phyloP scores from a whole-genome alignment of 2,888 invertebrate species.

The Nemoura dubitans region DNA sequence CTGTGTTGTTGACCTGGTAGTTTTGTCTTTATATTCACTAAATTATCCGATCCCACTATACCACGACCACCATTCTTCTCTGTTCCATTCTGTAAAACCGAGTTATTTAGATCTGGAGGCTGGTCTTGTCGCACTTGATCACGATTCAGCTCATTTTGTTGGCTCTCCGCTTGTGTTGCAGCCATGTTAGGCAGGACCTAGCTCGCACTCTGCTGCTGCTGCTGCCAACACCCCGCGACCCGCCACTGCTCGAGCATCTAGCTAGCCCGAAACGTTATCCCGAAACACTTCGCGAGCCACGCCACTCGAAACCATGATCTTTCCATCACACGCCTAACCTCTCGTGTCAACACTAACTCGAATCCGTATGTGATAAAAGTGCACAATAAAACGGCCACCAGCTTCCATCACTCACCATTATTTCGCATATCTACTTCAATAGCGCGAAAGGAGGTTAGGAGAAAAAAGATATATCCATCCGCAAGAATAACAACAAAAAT shows the following conservation, averaged over 20 bases:
- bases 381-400: conserved; percentile 58
- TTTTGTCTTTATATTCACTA: conserved; percentile 73
- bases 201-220: conserved; percentile 54
- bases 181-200: conserved; percentile 74
- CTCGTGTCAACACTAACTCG: conserved; percentile 48
- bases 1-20: conserved; percentile 65
- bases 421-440: conserved; percentile 78
- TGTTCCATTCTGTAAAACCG: conserved; percentile 77
- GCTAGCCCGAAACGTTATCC: conserved; percentile 55
- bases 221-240: conserved; percentile 69
- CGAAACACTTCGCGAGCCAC: conserved; percentile 55
- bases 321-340: conserved; percentile 54
- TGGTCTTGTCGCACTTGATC: conserved; percentile 73
- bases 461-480: conserved; percentile 74
- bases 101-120: conserved; percentile 75
- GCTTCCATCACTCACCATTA: conserved; percentile 69
- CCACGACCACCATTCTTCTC: conserved; percentile 75
- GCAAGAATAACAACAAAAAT: conserved; percentile 58
- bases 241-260: conserved; percentile 57
- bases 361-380: conserved; percentile 51
- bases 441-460: conserved; percentile 80
- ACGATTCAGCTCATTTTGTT: conserved; percentile 77
- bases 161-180: conserved; percentile 86
- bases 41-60: conserved; percentile 60
- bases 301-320: conserved; percentile 52